Evolutionary conservation across 2,888 invertebrate genomes (phyloP), one percentile per base, ranked within the genome.

Genomic region (Rugalucina vietnamica): DNA sequence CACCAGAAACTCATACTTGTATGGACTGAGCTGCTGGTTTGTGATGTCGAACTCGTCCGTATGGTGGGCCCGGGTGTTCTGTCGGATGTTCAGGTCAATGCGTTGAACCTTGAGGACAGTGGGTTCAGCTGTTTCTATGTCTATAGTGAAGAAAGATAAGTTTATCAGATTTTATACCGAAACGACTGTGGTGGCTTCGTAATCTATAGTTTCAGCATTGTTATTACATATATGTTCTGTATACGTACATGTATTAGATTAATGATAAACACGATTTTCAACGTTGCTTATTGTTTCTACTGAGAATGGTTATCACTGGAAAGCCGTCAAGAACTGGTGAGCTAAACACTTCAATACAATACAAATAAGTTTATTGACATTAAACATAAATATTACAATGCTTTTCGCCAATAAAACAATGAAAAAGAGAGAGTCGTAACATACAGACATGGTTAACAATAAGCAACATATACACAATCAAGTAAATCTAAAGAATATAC

Each of bases 51-150:
- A 98, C 93, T 97, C 97, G 91, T 96, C 96, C 0, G 97, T 97
- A 90, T 96, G 96, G 93, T 97, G 97, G 0, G 95, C 94, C 73
- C 95, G 96, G 0, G 97, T 96, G 93, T 97, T 97, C 90, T 97
- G 97, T 84, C 95, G 94, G 0, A 97, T 96, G 93, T 97, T 97
- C 90, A 97, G 96, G 91, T 97, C 96, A 81, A 98, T 97, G 84
- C 96, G 27, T 27, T 81, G 57, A 8, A 89, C 88, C 69, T 75
- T 54, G 18, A 90, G 75, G 0, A 84, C 78, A 21, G 72, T 39
- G 18, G 21, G 12, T n/a, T 37, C 71, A 5, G 39, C 88, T 87
- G 93, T 97, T 97, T 54, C 54, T 18, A 54, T 54, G n/a, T 54
- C 54, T 54, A n/a, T n/a, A n/a, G 54, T n/a, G 18, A 43, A 43